Evolutionary conservation across 2,797 vertebrate genomes (phyloP).

Genomic region (Lagorchestes hirsutus): DNA sequence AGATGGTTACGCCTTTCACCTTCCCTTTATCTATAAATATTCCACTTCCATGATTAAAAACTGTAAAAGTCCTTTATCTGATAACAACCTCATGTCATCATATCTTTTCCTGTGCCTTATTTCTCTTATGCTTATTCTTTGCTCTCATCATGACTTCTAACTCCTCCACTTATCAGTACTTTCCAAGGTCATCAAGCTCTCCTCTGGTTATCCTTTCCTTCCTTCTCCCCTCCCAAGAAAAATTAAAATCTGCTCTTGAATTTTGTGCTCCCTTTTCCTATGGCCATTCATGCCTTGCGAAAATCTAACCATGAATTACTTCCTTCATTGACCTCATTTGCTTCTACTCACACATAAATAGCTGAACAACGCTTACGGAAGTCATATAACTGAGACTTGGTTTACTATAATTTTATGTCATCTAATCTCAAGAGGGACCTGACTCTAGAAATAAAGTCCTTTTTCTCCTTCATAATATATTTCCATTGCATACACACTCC

Average conservation of each 20-base stretch:
- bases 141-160: background rate
- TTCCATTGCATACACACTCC: background rate
- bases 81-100: background rate
- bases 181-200: background rate
- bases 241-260: background rate
- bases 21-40: background rate
- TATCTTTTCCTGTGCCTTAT: background rate
- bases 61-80: background rate
- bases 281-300: background rate
- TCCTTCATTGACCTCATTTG: background rate
- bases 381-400: background rate
- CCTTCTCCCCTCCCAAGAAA: background rate
- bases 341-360: background rate
- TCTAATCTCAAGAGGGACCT: background rate
- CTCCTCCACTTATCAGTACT: background rate
- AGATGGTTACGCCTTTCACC: background rate
- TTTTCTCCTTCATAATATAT: background rate
- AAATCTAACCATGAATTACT: background rate
- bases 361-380: background rate
- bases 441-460: background rate
- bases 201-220: background rate
- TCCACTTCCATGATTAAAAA: background rate
- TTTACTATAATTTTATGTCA: background rate
- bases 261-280: background rate
- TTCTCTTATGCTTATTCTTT: background rate